phyloP scores from a whole-genome alignment of 2,888 invertebrate species.

The Poecilus cupreus region DNA sequence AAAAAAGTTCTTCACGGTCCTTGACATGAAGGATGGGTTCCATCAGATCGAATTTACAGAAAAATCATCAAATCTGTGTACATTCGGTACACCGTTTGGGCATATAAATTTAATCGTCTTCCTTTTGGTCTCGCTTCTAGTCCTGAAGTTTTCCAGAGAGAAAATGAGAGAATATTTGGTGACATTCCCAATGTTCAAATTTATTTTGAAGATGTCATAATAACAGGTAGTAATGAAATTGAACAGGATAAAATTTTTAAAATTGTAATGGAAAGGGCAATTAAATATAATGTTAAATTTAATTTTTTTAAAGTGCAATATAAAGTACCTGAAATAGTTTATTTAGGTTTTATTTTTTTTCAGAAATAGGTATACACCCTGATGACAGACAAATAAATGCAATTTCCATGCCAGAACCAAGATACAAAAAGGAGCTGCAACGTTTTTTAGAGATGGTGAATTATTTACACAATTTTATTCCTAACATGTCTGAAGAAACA shows the following conservation, averaged over 20 bases:
- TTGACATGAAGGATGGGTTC: slow-evolving; percentile 43
- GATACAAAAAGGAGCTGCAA: slow-evolving; percentile 26
- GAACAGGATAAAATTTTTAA: slow-evolving; percentile 43
- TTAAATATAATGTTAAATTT: slow-evolving; percentile 38
- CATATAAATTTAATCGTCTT: slow-evolving; percentile 61
- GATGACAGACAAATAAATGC: not conserved
- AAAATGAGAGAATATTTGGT: slow-evolving; percentile 59
- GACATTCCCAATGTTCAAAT: slow-evolving; percentile 61
- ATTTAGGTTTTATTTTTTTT: not conserved
- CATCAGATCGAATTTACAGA: slow-evolving; percentile 12
- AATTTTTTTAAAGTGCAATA: slow-evolving; percentile 34
- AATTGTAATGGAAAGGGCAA: slow-evolving; percentile 33
- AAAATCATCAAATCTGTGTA: not conserved
- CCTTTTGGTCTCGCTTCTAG: slow-evolving; percentile 61
- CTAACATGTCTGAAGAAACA: slow-evolving; percentile 12
- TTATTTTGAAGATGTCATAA: slow-evolving; percentile 63
- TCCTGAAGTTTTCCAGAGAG: slow-evolving; percentile 61
- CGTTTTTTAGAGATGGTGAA: slow-evolving; percentile 36
- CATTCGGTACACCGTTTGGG: slow-evolving; percentile 17
- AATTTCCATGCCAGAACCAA: not conserved
- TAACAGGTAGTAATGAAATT: slow-evolving; percentile 49
- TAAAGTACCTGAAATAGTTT: not conserved
- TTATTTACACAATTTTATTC: slow-evolving; percentile 39
- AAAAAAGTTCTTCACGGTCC: not conserved
- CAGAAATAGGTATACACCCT: not conserved